A percentile compares a stretch with the other conserved stretches of the same genome.
These are phyloP conservation scores for Phymanthus crucifer DNA, from an alignment of 92 coral and sea anemone genomes.

Conservation along the genomic window DNA sequence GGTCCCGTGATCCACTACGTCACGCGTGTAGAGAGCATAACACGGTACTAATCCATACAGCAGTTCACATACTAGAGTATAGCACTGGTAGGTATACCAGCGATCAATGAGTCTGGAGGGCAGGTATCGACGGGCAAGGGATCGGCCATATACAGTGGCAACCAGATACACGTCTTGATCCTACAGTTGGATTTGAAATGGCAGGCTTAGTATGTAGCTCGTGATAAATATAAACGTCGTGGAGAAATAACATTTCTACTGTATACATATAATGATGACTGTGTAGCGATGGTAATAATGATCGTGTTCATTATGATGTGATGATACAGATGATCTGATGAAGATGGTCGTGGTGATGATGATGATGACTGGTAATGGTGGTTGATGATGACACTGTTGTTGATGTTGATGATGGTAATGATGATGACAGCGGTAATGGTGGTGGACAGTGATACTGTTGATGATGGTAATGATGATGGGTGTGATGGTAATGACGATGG, in stretches of 20 bases:
- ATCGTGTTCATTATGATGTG: too few species aligned
- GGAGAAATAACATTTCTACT: too few species aligned
- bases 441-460: background rate
- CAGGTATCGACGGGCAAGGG: constrained; percentile 85
- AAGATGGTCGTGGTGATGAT: too few species aligned
- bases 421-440: too few species aligned
- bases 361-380: too few species aligned
- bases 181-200: constrained; percentile 29
- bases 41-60: constrained; percentile 87
- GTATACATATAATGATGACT: too few species aligned
- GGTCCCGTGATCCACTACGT: constrained; percentile 78
- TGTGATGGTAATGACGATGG: background rate
- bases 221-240: background rate
- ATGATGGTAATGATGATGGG: background rate
- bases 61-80: constrained; percentile 87
- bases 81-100: constrained; percentile 89
- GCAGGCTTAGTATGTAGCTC: background rate
- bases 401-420: background rate
- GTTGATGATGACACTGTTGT: too few species aligned
- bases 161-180: constrained; percentile 81
- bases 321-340: too few species aligned
- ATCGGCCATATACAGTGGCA: constrained; percentile 80
- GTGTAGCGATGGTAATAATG: too few species aligned
- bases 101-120: constrained; percentile 66
- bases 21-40: constrained; percentile 71